Evolutionary conservation across 2,113 vertebrate genomes (phyloP).

Genomic region (Hirundichthys speculiger): DNA sequence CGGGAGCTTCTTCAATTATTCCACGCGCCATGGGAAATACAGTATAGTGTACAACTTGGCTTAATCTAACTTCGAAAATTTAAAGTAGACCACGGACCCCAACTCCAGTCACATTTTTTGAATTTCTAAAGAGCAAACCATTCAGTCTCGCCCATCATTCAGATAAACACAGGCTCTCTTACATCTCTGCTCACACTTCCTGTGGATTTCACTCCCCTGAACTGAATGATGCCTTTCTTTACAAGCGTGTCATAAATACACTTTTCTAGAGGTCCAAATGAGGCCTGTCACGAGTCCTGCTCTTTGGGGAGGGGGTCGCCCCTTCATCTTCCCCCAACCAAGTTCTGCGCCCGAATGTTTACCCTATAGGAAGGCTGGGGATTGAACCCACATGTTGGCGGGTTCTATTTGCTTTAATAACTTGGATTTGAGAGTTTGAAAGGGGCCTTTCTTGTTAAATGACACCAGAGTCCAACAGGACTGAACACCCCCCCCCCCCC

Average conservation of each 20-base stretch:
- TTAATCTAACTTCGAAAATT: conserved; percentile 8
- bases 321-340: conserved; percentile 38
- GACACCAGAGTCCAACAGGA: conserved; percentile 64
- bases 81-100: conserved; percentile 18
- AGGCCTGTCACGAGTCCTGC: conserved; percentile 59
- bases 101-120: conserved; percentile 13
- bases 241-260: conserved; percentile 59
- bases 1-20: conserved; percentile 6
- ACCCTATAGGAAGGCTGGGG: conserved; percentile 48
- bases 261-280: conserved; percentile 45
- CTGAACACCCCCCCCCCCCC: conserved; percentile 38
- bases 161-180: conserved; percentile 36
- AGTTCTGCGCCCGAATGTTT: conserved; percentile 57
- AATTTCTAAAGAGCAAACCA: not conserved
- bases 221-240: conserved; percentile 49
- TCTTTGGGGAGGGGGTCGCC: conserved; percentile 42
- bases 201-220: conserved; percentile 14
- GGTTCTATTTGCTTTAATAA: conserved; percentile 77
- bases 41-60: not conserved
- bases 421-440: conserved; percentile 63
- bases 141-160: conserved; percentile 12
- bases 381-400: conserved; percentile 73
- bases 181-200: conserved; percentile 14
- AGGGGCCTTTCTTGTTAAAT: conserved; percentile 65
- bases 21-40: not conserved